These are phyloP conservation scores for Microchrysa polita DNA, from an alignment of 2,888 invertebrate genomes.

Conservation along the genomic window DNA sequence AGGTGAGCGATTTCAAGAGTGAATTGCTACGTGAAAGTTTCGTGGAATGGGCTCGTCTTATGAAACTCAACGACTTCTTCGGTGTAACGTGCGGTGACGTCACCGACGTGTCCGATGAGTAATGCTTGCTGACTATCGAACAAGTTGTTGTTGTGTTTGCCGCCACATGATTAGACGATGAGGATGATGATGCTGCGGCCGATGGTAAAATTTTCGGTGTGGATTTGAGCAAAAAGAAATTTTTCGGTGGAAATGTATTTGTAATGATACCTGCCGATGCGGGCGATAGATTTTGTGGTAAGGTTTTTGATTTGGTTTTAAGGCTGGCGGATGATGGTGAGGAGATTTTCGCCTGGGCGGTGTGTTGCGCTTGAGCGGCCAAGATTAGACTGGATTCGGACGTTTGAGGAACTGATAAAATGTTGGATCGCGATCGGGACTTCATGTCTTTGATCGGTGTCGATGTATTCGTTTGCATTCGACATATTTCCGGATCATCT, in stretches of 20 bases:
- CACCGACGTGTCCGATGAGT: conserved; percentile 57
- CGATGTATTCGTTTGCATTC: conserved; percentile 64
- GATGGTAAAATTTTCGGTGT: conserved; percentile 56
- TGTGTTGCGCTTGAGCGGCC: conserved; percentile 52
- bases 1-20: conserved; percentile 69
- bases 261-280: conserved; percentile 57
- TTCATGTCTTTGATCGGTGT: conserved; percentile 65
- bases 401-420: conserved; percentile 68
- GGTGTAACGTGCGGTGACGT: conserved; percentile 60
- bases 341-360: too few species aligned
- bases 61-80: conserved; percentile 72
- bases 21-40: conserved; percentile 76
- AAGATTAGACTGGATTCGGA: conserved; percentile 44
- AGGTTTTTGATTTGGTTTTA: conserved; percentile 70
- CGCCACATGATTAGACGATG: conserved; percentile 1
- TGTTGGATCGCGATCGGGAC: conserved; percentile 64
- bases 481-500: conserved; percentile 65
- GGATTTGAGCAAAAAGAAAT: conserved; percentile 63
- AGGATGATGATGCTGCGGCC: conserved; percentile 50
- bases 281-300: conserved; percentile 69
- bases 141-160: neutral
- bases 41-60: conserved; percentile 77
- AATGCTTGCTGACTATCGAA: conserved; percentile 35
- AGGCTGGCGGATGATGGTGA: conserved; percentile 59
- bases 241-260: conserved; percentile 64